Evolutionary conservation across 2,113 vertebrate genomes (phyloP), one percentile per base, ranked within the genome.

Genomic region (Nesogale talazaci): DNA sequence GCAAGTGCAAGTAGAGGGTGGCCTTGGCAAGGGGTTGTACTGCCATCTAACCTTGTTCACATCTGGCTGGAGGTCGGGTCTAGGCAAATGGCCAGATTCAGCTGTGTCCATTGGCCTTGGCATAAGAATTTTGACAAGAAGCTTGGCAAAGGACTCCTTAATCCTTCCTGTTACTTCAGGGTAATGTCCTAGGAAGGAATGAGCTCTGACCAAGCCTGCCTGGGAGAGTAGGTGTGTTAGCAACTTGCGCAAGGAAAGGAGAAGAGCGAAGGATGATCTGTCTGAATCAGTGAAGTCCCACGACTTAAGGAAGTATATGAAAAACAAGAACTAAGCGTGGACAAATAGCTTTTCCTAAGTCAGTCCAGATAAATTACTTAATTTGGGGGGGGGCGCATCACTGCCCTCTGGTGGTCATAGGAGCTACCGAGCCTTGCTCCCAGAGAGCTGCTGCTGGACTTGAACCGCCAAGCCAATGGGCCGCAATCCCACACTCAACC

Each of bases 21-120:
- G 67, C 65, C 80, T 23, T 40, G 3, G 34, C 11, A 0, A 0
- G 74, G 0, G 27, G 38, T 40, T 36, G 20, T 29, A 36, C 0
- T 38, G 87, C 34, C 16, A 3, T 72, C 63, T 86, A 82, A 90
- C 88, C 91, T 78, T 67, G 80, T 83, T 77, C 88, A 93, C 56
- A 69, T 22, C 88, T 90, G 86, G 74, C 77, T 36, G 77, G 34
- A 8, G 29, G 12, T 2, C 1, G 57, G n/a, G 38, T 29, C 16
- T 56, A 89, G 84, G 83, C 74, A 40, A 42, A n/a, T 56, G 90
- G 90, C 61, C 67, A 19, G 19, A 42, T 79, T 94, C 88, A 93
- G 74, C 80, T 57, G 56, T n/a, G 52, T 61, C 92, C 88, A 83
- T 84, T 61, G 77, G 89, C 74, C 69, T 81, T n/a, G 16, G 40